Evolutionary conservation across 2,888 invertebrate species (phyloP), one percentile per base, ranked within the genome.

Genomic region (Himalopsyche tibetana): DNA sequence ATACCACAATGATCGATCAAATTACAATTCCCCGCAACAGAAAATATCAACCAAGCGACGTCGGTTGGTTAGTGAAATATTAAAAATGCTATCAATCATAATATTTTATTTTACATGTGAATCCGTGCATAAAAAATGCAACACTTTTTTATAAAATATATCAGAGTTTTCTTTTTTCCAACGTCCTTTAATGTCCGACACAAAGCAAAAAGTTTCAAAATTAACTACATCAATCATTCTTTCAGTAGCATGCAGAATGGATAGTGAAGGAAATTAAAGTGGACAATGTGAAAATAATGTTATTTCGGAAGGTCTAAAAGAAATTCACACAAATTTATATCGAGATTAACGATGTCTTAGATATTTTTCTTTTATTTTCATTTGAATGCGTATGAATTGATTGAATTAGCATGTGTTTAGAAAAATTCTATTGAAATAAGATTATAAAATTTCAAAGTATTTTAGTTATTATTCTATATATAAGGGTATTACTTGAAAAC

Each of bases 141-240:
- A 28, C 36, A 15, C 11, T 69, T 74, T 36, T 74, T 74, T 36
- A 8, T 15, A 74, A 38, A 74, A 74, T 38, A 74, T 38, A 19
- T 6, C 12, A 6, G 36, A 74, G 38, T 36, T 74, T 36, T 74
- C 74, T 38, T 12, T 74, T 74, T 28, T 74, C 38, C 19, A 12
- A 38, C 9, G 74, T 36, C 74, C 19, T 12, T 38, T 74, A 38
- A 74, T 38, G 19, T 74, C 74, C 36, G 19, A 15, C 74, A 74
- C 74, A 19, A 28, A 63, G 28, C 28, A 36, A 51, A 84, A 84
- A 79, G 42, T 28, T 80, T 56, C 28, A 83, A 17, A 69, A 83
- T 45, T 55, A 55, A 45, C 42, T 51, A 55, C 82, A 85, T 85
- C 82, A 82, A 85, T 85, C 85, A 85, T 85, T 82, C 55, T 15